These are phyloP conservation scores for rat (Rattus norvegicus) DNA, from an alignment of 2,113 vertebrate genomes.

Conservation along the genomic window DNA sequence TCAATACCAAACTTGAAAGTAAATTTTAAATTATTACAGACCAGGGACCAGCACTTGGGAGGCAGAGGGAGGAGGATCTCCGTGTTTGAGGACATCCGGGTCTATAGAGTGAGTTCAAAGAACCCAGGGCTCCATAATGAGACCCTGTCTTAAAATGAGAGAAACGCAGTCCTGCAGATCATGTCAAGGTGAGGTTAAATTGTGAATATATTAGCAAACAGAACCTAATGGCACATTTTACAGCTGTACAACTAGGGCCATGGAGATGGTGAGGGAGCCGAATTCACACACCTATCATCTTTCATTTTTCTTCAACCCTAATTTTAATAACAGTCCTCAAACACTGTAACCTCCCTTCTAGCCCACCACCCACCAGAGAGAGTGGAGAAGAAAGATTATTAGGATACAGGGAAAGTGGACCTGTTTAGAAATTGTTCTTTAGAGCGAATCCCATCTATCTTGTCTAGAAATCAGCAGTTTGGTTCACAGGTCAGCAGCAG, in stretches of 20 bases:
- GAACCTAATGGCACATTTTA: neutral
- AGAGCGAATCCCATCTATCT: no score
- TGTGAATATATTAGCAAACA: neutral
- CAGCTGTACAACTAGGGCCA: neutral
- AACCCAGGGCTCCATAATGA: neutral
- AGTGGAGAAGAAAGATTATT: no score
- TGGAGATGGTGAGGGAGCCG: neutral
- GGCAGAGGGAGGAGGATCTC: neutral
- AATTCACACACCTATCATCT: neutral
- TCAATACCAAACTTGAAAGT: no score
- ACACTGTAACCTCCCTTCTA: no score
- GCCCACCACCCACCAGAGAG: no score
- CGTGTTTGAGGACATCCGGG: neutral
- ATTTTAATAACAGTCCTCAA: no score
- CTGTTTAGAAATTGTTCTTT: no score
- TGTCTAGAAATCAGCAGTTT: no score
- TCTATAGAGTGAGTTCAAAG: neutral
- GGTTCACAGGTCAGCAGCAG: no score
- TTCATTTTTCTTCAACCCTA: no score
- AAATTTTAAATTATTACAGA: neutral
- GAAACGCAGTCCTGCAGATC: neutral
- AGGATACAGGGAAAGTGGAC: no score
- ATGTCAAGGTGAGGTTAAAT: neutral
- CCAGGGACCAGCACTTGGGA: neutral
- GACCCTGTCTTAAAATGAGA: neutral